Evolutionary conservation across 2,113 vertebrate species (phyloP).

Genomic region (Corythaixoides concolor): DNA sequence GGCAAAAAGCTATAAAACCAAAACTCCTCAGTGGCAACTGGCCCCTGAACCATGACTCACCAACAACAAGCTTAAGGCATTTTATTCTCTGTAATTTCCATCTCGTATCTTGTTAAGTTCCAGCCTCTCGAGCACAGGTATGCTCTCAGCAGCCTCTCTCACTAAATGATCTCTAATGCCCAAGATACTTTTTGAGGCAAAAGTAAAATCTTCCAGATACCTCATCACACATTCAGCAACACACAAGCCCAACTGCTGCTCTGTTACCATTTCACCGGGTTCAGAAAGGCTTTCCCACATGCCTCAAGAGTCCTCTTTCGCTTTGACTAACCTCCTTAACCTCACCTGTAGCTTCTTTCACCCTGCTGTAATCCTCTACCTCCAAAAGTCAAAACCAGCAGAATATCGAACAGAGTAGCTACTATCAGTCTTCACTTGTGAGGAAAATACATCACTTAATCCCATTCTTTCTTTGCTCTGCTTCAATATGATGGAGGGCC

Average conservation of each 20-base stretch:
- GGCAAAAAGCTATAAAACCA: not conserved
- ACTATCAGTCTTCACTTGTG: not conserved
- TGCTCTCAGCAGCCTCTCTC: not conserved
- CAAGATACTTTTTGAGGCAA: not conserved
- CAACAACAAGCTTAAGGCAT: not conserved
- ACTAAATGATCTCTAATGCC: not conserved
- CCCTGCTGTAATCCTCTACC: not conserved
- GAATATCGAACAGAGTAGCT: not conserved
- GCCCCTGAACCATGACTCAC: accelerated
- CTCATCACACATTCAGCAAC: not conserved
- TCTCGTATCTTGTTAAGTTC: not conserved
- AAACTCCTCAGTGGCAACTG: not conserved
- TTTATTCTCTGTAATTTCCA: not conserved
- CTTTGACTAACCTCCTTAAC: not conserved
- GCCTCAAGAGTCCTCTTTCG: not conserved
- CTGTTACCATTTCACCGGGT: not conserved
- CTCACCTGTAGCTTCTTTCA: not conserved
- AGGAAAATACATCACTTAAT: not conserved
- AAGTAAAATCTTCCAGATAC: not conserved
- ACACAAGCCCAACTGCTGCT: not conserved
- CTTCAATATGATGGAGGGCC: not conserved
- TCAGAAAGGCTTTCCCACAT: not conserved
- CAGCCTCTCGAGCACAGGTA: not conserved
- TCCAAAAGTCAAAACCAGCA: not conserved
- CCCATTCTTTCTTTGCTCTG: not conserved